These are phyloP conservation scores for Peromyscus nudipes DNA, from an alignment of 2,797 vertebrate genomes.

Conservation along the genomic window DNA sequence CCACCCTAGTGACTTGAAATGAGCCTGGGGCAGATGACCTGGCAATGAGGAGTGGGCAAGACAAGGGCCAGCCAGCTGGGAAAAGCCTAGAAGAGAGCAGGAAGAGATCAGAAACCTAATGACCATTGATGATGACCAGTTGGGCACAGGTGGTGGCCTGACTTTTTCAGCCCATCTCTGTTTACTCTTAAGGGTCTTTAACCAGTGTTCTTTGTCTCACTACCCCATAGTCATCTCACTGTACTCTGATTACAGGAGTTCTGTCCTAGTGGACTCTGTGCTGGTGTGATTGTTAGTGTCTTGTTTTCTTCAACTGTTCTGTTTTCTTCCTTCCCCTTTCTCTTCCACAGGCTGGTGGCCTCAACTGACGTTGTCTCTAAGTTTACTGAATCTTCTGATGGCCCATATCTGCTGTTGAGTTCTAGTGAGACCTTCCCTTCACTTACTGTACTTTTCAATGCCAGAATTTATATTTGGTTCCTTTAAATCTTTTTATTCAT, in stretches of 20 bases:
- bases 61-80: too few species aligned
- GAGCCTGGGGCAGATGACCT: not conserved
- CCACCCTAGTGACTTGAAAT: not conserved
- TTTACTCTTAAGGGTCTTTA: not conserved
- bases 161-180: not conserved
- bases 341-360: not conserved
- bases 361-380: not conserved
- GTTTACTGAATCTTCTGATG: not conserved
- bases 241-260: not conserved
- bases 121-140: not conserved
- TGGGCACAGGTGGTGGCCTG: not conserved
- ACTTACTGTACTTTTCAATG: not conserved
- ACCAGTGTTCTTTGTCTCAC: too few species aligned
- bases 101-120: not conserved
- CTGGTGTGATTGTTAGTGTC: not conserved
- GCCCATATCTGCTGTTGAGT: not conserved
- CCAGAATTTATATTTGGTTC: conserved; percentile 5
- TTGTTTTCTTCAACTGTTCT: not conserved
- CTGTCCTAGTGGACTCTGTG: not conserved
- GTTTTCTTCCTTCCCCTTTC: not conserved
- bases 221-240: not conserved
- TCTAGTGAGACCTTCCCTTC: not conserved
- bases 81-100: not conserved
- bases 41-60: not conserved
- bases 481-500: not conserved